phyloP scores from a whole-genome alignment of 30 jellyfish, hydroid and myxozoan genomes.

The Clytia hemisphaerica region DNA sequence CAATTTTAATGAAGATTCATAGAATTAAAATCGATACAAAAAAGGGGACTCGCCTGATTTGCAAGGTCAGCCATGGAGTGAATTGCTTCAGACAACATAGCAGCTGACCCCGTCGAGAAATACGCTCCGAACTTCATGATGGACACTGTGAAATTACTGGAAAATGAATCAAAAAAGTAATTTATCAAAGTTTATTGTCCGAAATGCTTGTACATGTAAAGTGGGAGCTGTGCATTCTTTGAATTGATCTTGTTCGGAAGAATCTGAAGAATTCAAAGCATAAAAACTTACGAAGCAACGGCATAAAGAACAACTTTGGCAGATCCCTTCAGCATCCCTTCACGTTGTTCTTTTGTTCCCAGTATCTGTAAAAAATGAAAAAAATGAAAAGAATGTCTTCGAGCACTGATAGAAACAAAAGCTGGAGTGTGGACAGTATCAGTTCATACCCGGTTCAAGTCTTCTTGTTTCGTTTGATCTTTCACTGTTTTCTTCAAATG shows the following conservation, averaged over 20 bases:
- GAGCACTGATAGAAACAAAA: not conserved
- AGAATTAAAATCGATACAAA: not conserved
- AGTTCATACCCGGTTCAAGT: slow-evolving; percentile 41
- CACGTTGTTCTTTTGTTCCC: slow-evolving; percentile 76
- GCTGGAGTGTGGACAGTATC: slow-evolving; percentile 2
- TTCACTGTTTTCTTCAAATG: slow-evolving; percentile 90
- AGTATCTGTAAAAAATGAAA: slow-evolving; percentile 33
- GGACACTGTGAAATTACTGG: slow-evolving; percentile 78
- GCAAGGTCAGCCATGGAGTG: slow-evolving; percentile 98
- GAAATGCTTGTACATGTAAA: no score
- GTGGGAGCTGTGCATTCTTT: no score
- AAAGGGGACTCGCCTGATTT: slow-evolving; percentile 49
- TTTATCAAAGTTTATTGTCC: no score
- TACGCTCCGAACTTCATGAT: slow-evolving; percentile 83
- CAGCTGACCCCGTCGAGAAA: slow-evolving; percentile 93
- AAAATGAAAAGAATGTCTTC: not conserved
- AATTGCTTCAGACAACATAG: slow-evolving; percentile 89
- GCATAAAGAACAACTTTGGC: slow-evolving; percentile 93
- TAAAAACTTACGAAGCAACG: slow-evolving; percentile 81
- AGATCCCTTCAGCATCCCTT: slow-evolving; percentile 71
- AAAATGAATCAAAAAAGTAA: not conserved
- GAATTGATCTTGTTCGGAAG: no score
- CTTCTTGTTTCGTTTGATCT: slow-evolving; percentile 80
- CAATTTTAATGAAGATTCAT: not conserved
- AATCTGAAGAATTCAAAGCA: not conserved